Conservation (phyloP, 2,797 vertebrate species). For the Hypotaenidia okinawae region DNA sequence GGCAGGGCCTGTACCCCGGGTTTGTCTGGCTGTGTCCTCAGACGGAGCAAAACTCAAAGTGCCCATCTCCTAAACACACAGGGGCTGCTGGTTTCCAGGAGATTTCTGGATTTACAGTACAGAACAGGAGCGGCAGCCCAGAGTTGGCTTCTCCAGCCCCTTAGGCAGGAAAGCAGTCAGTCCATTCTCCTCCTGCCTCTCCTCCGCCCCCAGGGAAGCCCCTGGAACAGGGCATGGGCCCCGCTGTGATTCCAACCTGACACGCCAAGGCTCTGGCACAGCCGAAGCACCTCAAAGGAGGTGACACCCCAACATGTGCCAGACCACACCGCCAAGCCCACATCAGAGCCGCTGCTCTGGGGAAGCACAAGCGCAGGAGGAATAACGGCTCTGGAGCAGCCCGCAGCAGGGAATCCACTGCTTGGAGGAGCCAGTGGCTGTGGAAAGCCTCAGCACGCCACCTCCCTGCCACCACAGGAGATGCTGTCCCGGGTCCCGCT, state of each 20-base stretch:
- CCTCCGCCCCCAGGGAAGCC: neutral
- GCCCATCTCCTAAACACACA: fast-evolving
- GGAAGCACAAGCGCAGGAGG: neutral
- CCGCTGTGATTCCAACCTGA: fast-evolving
- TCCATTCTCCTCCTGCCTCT: neutral
- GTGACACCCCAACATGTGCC: fast-evolving
- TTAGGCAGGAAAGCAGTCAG: neutral
- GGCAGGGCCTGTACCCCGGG: fast-evolving
- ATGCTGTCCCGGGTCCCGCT: fast-evolving
- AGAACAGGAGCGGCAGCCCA: fast-evolving
- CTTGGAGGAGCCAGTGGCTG: neutral
- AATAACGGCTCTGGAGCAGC: fast-evolving
- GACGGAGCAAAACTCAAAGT: fast-evolving
- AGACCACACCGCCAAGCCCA: fast-evolving
- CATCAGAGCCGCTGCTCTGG: neutral
- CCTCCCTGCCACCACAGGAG: neutral
- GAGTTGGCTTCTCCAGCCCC: neutral
- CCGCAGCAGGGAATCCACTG: neutral
- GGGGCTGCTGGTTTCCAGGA: neutral
- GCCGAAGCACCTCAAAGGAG: neutral
- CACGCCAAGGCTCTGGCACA: neutral
- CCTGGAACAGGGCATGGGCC: neutral
- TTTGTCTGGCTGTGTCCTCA: neutral
- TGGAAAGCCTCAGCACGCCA: fast-evolving
- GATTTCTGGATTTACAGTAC: fast-evolving